Percentiles rank a stretch among this genome's conserved stretches.
Conservation (phyloP, 2,888 invertebrate species). For the Pammene aurita region DNA sequence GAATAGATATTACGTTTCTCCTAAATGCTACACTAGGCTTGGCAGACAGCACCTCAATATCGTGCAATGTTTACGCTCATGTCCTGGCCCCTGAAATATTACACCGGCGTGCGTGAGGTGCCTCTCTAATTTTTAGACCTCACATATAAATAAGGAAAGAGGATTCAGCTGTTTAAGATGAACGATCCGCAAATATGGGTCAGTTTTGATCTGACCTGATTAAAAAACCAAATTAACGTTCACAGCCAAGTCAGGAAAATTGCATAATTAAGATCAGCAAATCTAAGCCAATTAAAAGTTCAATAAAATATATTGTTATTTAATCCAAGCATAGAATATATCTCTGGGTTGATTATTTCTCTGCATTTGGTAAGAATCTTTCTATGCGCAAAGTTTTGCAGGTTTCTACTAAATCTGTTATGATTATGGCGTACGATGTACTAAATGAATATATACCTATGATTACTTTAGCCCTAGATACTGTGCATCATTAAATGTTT, state of each 20-base stretch:
- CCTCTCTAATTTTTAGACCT: constrained; percentile 49
- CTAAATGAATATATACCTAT: background rate
- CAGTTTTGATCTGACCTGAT: constrained; percentile 6
- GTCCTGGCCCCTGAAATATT: constrained; percentile 57
- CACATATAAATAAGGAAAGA: constrained; percentile 41
- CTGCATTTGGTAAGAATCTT: background rate
- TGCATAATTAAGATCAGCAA: background rate
- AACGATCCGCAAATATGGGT: constrained; percentile 21
- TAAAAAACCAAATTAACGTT: background rate
- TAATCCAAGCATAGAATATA: background rate
- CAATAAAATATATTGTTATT: background rate
- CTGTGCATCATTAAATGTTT: background rate
- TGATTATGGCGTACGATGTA: background rate
- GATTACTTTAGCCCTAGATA: background rate
- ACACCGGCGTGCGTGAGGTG: constrained; percentile 53
- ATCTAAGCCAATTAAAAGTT: background rate
- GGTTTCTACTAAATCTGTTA: background rate
- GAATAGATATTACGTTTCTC: background rate
- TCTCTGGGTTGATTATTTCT: background rate
- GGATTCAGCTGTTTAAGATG: constrained; percentile 3
- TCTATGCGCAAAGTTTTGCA: background rate
- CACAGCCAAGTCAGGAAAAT: background rate
- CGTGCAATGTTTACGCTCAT: constrained; percentile 59
- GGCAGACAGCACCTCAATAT: constrained; percentile 52
- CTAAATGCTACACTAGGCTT: constrained; percentile 32